phyloP scores from a whole-genome alignment of 2,888 invertebrate genomes.

The Diarsia dahlii region DNA sequence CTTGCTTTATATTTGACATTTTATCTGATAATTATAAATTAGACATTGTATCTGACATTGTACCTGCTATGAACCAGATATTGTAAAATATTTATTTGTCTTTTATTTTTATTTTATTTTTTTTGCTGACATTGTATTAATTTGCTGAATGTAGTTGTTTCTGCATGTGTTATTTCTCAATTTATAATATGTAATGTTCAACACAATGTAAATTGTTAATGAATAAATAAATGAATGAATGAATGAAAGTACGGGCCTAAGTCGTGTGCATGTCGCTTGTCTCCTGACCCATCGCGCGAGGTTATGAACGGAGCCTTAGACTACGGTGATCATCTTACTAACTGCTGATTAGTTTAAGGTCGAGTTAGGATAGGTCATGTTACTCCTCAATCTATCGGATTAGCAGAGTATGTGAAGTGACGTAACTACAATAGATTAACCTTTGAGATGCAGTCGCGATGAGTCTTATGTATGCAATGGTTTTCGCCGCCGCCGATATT shows the following conservation, averaged over 20 bases:
- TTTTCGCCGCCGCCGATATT: constrained; percentile 49
- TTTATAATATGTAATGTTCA: no score
- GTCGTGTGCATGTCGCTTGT: not conserved
- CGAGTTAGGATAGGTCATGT: constrained; percentile 38
- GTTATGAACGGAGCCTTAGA: not conserved
- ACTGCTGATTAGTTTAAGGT: constrained; percentile 27
- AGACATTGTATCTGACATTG: no score
- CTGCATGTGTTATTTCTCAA: no score
- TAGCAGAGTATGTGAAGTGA: constrained; percentile 24
- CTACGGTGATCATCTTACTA: constrained; percentile 20
- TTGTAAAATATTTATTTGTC: no score
- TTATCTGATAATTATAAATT: no score
- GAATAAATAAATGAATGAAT: no score
- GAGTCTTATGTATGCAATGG: constrained; percentile 35
- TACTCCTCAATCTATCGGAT: constrained; percentile 19
- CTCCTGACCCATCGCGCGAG: not conserved
- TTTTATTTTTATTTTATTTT: no score
- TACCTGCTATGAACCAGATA: no score
- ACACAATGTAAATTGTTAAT: no score
- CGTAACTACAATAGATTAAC: constrained; percentile 56
- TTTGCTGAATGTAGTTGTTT: no score
- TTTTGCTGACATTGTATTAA: no score
- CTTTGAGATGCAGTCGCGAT: constrained; percentile 33
- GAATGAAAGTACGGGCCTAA: not conserved
- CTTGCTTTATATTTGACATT: no score